Conservation (phyloP, 2,797 vertebrate species). For the Malacoraja senta region DNA sequence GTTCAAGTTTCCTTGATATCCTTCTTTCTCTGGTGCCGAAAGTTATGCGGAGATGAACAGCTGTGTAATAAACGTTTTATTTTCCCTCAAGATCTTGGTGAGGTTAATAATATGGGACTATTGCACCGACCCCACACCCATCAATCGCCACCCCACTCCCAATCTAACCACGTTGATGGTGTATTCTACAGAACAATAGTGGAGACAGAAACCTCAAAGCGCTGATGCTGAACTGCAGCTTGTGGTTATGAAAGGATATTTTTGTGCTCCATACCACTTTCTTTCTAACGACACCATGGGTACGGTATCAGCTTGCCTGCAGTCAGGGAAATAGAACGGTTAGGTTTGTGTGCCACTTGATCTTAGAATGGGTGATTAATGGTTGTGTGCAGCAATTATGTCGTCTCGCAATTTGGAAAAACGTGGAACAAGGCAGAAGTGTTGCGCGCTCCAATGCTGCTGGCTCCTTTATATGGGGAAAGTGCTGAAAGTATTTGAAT, state of each 20-base stretch:
- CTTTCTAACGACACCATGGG: neutral
- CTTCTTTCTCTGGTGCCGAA: neutral
- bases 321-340: neutral
- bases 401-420: neutral
- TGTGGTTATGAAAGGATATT: neutral
- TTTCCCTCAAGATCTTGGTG: neutral
- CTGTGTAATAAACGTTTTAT: neutral
- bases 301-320: neutral
- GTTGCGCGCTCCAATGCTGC: neutral
- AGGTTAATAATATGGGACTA: neutral
- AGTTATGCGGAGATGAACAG: too few relatives aligned
- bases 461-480: neutral
- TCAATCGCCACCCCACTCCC: neutral
- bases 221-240: neutral
- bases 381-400: neutral
- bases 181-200: neutral
- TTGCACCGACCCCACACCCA: neutral
- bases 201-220: neutral
- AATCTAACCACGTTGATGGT: too few relatives aligned
- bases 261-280: neutral
- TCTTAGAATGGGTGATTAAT: neutral
- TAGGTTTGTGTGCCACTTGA: neutral
- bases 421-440: neutral
- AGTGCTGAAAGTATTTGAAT: neutral
- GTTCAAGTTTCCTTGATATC: conserved; percentile 7